Evolutionary conservation across 2,113 vertebrate genomes (phyloP).

Genomic region (Tupaia tana): DNA sequence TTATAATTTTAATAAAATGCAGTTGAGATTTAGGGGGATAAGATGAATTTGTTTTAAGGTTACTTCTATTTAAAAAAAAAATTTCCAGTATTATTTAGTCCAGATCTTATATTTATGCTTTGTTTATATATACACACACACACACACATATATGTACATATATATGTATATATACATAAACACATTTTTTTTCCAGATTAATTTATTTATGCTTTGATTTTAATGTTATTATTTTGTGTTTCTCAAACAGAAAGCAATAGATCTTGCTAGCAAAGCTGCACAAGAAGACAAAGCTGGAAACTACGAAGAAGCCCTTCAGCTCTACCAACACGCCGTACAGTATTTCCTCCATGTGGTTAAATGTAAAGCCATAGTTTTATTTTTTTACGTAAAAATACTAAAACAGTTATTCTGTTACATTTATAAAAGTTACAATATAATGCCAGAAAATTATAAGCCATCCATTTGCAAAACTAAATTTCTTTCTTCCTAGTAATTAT

Average conservation of each 20-base stretch:
- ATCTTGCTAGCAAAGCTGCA: constrained; percentile 93
- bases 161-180: too few species aligned
- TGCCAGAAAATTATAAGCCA: constrained; percentile 1
- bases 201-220: background rate
- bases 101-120: too few species aligned
- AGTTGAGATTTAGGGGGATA: background rate
- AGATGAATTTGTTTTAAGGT: background rate
- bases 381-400: constrained; percentile 34
- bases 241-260: constrained; percentile 95
- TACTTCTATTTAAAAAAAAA: background rate
- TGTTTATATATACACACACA: too few species aligned
- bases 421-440: constrained; percentile 10
- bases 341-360: constrained; percentile 96
- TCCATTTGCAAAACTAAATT: background rate
- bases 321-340: constrained; percentile 96
- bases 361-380: constrained; percentile 87
- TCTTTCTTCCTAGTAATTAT: background rate
- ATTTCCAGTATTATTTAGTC: too few species aligned
- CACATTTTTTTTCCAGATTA: too few species aligned
- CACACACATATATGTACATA: too few species aligned
- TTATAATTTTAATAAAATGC: background rate
- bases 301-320: constrained; percentile 94
- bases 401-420: background rate
- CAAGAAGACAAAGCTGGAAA: constrained; percentile 95
- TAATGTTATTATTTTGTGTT: constrained; percentile 42